Percentiles rank a stretch among this genome's conserved stretches.
Evolutionary conservation across 2,888 invertebrate species (phyloP).

Genomic region (Biston stratarius): DNA sequence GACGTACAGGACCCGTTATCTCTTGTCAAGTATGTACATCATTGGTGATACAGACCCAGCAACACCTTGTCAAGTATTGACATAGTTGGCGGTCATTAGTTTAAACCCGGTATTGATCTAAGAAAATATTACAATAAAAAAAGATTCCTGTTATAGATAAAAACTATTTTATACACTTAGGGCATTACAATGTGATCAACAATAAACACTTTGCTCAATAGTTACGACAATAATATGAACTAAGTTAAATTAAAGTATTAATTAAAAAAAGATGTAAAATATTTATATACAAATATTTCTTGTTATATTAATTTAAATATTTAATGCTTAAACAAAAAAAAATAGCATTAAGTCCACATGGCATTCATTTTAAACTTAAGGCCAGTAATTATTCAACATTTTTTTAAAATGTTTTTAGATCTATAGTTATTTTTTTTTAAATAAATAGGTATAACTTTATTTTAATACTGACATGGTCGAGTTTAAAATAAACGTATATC

Average conservation of each 20-base stretch:
- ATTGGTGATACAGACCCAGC: too few relatives aligned
- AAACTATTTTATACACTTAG: constrained; percentile 20
- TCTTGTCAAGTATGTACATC: too few relatives aligned
- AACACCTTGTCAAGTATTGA: too few relatives aligned
- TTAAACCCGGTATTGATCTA: too few relatives aligned
- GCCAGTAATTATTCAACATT: constrained; percentile 61
- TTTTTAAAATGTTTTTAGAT: too few relatives aligned
- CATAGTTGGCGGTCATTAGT: too few relatives aligned
- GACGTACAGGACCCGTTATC: too few relatives aligned
- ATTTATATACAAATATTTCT: constrained; percentile 7
- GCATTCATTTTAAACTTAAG: constrained; percentile 63
- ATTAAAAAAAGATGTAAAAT: background rate
- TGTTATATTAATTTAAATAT: background rate
- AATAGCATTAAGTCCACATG: constrained; percentile 34
- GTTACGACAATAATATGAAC: constrained; percentile 39
- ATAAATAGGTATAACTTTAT: too few relatives aligned
- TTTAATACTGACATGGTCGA: too few relatives aligned
- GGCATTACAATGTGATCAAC: constrained; percentile 47
- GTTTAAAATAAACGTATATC: too few relatives aligned
- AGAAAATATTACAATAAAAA: background rate
- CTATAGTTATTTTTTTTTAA: too few relatives aligned
- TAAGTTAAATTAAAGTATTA: constrained; percentile 3
- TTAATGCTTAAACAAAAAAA: background rate
- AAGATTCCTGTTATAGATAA: background rate
- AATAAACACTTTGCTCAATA: constrained; percentile 44